Evolutionary conservation across 2,888 invertebrate genomes (phyloP).

Genomic region (Cataglyphis livida): DNA sequence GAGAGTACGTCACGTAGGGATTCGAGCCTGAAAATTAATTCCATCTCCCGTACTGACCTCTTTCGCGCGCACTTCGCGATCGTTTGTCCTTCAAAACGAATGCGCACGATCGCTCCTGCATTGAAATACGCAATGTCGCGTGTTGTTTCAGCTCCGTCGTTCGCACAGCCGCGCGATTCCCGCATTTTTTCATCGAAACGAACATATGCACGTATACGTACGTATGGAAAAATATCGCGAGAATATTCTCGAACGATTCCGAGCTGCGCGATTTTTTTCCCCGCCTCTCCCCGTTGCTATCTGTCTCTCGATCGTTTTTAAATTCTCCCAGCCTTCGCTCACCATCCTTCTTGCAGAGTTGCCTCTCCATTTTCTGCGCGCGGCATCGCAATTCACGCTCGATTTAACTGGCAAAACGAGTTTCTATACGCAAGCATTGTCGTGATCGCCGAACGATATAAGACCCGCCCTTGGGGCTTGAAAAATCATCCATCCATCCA

Average conservation of each 20-base stretch:
- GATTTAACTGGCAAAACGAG: constrained; percentile 66
- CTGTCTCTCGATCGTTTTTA: constrained; percentile 44
- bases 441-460: constrained; percentile 40
- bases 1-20: constrained; percentile 37
- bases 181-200: constrained; percentile 44
- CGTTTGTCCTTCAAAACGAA: constrained; percentile 40
- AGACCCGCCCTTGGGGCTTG: constrained; percentile 41
- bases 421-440: constrained; percentile 51
- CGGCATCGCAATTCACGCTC: constrained; percentile 60
- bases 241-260: constrained; percentile 16
- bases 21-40: constrained; percentile 65
- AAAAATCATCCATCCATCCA: constrained; percentile 19
- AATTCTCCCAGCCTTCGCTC: constrained; percentile 2
- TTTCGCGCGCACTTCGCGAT: constrained; percentile 1
- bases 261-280: background rate
- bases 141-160: constrained; percentile 62
- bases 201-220: constrained; percentile 21
- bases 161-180: background rate
- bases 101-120: constrained; percentile 57
- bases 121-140: constrained; percentile 58
- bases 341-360: background rate
- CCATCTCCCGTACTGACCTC: constrained; percentile 29
- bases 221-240: constrained; percentile 24
- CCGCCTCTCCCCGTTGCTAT: background rate
- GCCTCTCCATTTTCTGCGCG: constrained; percentile 33